phyloP scores from a whole-genome alignment of 2,888 invertebrate species.

The Lathronympha strigana region DNA sequence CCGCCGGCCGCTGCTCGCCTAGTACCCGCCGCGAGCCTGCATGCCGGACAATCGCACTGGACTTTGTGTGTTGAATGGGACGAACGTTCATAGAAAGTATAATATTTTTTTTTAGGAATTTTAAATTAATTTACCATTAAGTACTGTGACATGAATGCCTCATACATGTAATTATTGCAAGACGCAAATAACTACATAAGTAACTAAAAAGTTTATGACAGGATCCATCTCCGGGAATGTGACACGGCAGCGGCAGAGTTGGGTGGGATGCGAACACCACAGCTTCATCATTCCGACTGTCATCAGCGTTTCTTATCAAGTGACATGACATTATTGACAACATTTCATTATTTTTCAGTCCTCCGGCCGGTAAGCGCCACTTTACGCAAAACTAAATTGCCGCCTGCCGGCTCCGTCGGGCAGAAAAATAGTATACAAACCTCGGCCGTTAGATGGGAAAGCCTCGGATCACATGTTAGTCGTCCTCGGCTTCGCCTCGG shows the following conservation, averaged over 20 bases:
- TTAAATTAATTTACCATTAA: not conserved
- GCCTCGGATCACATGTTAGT: too few species aligned
- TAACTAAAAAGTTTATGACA: conserved; percentile 1
- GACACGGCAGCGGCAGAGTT: not conserved
- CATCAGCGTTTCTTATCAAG: not conserved
- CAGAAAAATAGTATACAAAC: too few species aligned
- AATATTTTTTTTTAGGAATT: not conserved
- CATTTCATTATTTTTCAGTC: too few species aligned
- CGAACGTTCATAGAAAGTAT: not conserved
- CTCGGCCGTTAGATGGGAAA: too few species aligned
- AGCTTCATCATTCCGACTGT: not conserved
- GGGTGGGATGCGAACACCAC: too few species aligned
- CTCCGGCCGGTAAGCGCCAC: too few species aligned
- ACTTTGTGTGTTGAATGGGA: conserved; percentile 1
- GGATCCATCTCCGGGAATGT: conserved; percentile 3
- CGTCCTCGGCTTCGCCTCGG: too few species aligned
- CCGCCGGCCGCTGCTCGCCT: conserved; percentile 36
- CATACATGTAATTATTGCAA: conserved; percentile 1
- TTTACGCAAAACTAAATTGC: too few species aligned
- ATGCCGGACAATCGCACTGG: conserved; percentile 27
- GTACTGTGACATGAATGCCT: too few species aligned
- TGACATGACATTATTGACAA: too few species aligned
- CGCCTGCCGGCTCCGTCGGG: too few species aligned
- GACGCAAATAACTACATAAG: not conserved
- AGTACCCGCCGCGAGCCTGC: conserved; percentile 19